phyloP scores from a whole-genome alignment of 1,140 invertebrate species.

The Trichomalopsis sarcophagae region DNA sequence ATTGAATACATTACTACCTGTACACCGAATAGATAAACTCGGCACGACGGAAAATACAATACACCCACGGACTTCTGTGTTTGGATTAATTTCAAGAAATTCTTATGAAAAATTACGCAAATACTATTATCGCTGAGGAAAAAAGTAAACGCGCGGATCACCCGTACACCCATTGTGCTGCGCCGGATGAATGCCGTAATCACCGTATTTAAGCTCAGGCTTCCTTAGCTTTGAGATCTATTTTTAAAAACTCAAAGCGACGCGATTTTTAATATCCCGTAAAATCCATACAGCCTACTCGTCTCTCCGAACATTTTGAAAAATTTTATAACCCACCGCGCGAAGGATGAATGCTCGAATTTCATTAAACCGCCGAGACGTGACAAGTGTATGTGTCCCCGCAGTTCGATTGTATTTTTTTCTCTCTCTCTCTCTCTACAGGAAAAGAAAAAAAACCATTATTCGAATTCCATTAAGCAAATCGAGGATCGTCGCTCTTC shows the following conservation, averaged over 20 bases:
- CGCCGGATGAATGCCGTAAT: neutral
- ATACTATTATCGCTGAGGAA: neutral
- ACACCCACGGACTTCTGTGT: no score
- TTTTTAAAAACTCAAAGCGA: neutral
- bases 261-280: slow-evolving; percentile 5
- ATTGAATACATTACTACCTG: no score
- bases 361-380: no score
- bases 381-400: neutral
- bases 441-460: neutral
- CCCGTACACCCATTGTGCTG: neutral
- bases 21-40: no score
- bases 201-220: neutral
- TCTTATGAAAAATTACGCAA: neutral
- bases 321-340: neutral
- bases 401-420: neutral
- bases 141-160: neutral
- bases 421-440: neutral
- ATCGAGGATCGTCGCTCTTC: neutral
- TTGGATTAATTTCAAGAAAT: neutral
- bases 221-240: neutral
- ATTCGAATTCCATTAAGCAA: neutral
- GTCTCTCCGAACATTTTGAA: neutral
- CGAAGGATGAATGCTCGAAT: neutral
- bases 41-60: no score
- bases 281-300: neutral